These are phyloP conservation scores for Aspidapion aeneum DNA, from an alignment of 2,888 invertebrate species.

Conservation along the genomic window DNA sequence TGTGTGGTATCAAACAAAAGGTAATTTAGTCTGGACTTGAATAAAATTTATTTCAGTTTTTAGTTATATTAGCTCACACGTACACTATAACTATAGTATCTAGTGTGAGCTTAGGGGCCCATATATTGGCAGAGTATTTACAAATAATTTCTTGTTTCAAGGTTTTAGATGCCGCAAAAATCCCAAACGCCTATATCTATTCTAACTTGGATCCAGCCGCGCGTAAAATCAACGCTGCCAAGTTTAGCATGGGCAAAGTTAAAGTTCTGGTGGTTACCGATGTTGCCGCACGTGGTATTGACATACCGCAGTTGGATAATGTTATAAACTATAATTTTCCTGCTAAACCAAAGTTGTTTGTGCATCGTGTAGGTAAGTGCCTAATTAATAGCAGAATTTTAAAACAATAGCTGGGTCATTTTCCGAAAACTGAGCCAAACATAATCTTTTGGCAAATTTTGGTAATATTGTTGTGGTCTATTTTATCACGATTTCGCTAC, in stretches of 20 bases:
- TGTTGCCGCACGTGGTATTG: constrained; percentile 96
- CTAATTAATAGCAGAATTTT: too few relatives aligned
- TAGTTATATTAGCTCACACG: too few relatives aligned
- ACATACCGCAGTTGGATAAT: constrained; percentile 92
- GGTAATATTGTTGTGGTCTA: not conserved
- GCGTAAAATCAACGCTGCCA: constrained; percentile 90
- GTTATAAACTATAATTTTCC: constrained; percentile 98
- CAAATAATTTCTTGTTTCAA: constrained; percentile 49
- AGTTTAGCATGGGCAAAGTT: constrained; percentile 78
- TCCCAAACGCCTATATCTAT: constrained; percentile 88
- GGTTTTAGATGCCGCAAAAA: constrained; percentile 70
- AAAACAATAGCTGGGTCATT: too few relatives aligned
- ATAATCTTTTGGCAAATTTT: not conserved
- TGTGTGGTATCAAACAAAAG: too few relatives aligned
- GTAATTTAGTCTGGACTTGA: too few relatives aligned
- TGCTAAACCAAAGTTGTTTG: constrained; percentile 93
- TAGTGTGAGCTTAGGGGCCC: too few relatives aligned
- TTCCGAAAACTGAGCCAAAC: not conserved
- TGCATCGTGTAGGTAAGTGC: constrained; percentile 94
- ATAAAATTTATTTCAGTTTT: too few relatives aligned
- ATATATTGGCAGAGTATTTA: too few relatives aligned
- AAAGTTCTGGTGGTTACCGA: constrained; percentile 93
- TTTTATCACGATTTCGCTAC: too few relatives aligned
- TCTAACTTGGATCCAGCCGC: constrained; percentile 93
- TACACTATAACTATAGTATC: too few relatives aligned